Base-by-base conservation (phyloP, 2,888 invertebrate genomes). In the Ectemnius cavifrons region DNA sequence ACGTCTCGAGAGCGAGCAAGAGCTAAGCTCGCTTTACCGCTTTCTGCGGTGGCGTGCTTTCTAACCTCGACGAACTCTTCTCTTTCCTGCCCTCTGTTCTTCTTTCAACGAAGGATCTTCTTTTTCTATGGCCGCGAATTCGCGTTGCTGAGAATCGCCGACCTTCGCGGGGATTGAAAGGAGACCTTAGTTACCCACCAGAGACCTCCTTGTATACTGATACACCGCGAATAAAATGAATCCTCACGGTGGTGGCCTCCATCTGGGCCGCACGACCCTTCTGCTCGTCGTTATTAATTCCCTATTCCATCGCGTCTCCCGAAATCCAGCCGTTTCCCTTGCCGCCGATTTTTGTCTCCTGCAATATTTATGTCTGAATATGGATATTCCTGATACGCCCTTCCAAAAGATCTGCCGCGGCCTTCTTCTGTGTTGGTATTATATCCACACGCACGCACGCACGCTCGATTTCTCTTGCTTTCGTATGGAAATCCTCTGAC, bases 141-240 rank as follows among this genome's bases (percentile, higher is more conserved):
- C 37, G 37, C 37, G 37, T 8, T 37, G 0, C 37, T 1, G 37
- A 37, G 37, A 37, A 37, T 37, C 37, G 52, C 52, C 52, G 14
- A 71, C 75, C 69, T 78, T 78, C 72, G 62, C 83, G 79, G 84
- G 86, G 87, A 87, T 88, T 87, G 88, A 89, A 88, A 88, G 86
- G 85, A 86, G 87, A 85, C 83, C 84, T 82, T 87, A 88, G 88
- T 88, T 88, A 83, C 84, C 80, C 89, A 83, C 89, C 78, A 85
- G 89, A 88, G 89, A 89, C 87, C 79, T 66, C 64, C 75, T 69
- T 72, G 67, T 23, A 68, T 70, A 49, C 71, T 73, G 75, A 79
- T 78, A 73, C 81, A 75, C 77, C 80, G 80, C 83, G 86, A 83
- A 85, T 84, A 82, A 85, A 87, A 89, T 87, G 86, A 86, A 87